phyloP scores from a whole-genome alignment of 2,888 invertebrate species.

The Chalcis sispes region DNA sequence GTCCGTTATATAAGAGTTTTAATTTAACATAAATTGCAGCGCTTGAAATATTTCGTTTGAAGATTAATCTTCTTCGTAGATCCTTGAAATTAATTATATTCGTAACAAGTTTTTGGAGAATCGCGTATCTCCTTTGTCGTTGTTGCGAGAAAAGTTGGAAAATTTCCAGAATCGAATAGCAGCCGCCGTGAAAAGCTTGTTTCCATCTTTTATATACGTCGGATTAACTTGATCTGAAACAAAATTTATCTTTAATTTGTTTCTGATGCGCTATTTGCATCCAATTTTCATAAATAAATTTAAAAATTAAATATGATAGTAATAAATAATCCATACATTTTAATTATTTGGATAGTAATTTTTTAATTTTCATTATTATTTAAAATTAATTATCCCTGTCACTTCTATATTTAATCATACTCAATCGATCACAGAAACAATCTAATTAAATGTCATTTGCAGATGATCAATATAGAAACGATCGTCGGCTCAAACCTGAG shows the following conservation, averaged over 20 bases:
- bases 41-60: neutral
- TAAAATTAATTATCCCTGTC: neutral
- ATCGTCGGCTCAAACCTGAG: too few relatives aligned
- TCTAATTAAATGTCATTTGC: conserved; percentile 31
- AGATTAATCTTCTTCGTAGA: conserved; percentile 20
- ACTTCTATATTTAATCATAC: neutral
- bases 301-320: too few relatives aligned
- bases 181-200: neutral
- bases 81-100: conserved; percentile 31
- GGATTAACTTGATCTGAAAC: too few relatives aligned
- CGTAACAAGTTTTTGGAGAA: conserved; percentile 22
- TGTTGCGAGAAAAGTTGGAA: conserved; percentile 24
- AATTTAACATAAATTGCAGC: conserved; percentile 20
- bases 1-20: conserved; percentile 12
- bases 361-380: too few relatives aligned
- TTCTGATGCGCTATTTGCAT: too few relatives aligned
- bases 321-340: too few relatives aligned
- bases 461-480: conserved; percentile 21
- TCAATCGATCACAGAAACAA: neutral
- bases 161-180: conserved; percentile 20
- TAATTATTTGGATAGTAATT: neutral
- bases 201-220: conserved; percentile 25
- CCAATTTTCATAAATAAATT: too few relatives aligned
- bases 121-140: neutral
- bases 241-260: too few relatives aligned